Evolutionary conservation across 2,113 vertebrate genomes (phyloP).

Genomic region (Scalopus aquaticus): DNA sequence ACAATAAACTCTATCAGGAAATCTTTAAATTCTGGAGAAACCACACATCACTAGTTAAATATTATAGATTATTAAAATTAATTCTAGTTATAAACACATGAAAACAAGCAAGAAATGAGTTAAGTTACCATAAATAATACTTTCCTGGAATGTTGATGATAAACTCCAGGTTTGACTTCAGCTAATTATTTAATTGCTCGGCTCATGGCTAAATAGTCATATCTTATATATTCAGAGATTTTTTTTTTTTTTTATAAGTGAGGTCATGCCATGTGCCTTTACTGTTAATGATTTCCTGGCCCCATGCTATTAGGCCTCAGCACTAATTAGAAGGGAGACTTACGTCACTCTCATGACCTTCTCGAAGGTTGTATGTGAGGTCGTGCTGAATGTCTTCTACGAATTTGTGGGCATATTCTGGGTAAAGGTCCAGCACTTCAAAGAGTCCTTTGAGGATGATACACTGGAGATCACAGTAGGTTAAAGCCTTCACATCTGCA

Average conservation of each 20-base stretch:
- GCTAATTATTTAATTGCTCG: neutral
- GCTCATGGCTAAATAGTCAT: conserved; percentile 49
- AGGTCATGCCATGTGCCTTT: neutral
- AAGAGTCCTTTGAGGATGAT: conserved; percentile 96
- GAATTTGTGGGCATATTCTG: conserved; percentile 95
- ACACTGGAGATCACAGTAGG: conserved; percentile 97
- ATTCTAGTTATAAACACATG: conserved; percentile 16
- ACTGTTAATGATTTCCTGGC: neutral
- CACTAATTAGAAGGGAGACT: conserved; percentile 80
- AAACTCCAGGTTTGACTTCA: neutral
- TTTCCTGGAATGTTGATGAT: conserved; percentile 41
- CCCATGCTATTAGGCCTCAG: neutral
- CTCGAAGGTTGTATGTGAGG: conserved; percentile 96
- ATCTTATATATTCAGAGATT: neutral
- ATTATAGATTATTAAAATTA: neutral
- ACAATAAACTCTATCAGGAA: neutral
- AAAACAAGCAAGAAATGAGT: conserved; percentile 19
- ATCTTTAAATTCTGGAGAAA: conserved; percentile 45
- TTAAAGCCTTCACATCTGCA: conserved; percentile 96
- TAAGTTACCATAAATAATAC: neutral
- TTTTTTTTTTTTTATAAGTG: conserved; percentile 27
- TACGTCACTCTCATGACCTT: conserved; percentile 96
- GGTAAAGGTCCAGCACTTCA: conserved; percentile 96
- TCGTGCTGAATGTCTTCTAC: conserved; percentile 96
- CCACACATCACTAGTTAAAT: conserved; percentile 15